Conservation (phyloP, 1,140 invertebrate species). For the Aphelenchoides besseyi region DNA sequence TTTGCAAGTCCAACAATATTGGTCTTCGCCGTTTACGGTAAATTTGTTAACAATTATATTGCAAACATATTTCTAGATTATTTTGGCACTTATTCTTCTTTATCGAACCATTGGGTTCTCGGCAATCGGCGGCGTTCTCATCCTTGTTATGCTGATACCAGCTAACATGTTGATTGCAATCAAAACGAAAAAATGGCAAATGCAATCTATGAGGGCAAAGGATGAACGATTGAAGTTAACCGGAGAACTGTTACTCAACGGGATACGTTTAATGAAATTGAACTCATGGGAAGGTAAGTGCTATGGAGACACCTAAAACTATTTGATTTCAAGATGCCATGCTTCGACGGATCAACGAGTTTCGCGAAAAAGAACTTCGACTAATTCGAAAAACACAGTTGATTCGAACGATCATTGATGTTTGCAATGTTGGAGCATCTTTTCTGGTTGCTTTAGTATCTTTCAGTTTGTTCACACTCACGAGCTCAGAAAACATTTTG, state of each 20-base stretch:
- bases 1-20: slow-evolving; percentile 43
- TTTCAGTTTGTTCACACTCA: slow-evolving; percentile 64
- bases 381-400: slow-evolving; percentile 24
- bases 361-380: slow-evolving; percentile 49
- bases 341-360: slow-evolving; percentile 42
- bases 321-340: slow-evolving; percentile 34
- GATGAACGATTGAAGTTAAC: slow-evolving; percentile 63
- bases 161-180: slow-evolving; percentile 65
- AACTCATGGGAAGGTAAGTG: slow-evolving; percentile 56
- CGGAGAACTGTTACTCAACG: slow-evolving; percentile 65
- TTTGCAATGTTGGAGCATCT: slow-evolving; percentile 49
- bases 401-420: slow-evolving; percentile 20
- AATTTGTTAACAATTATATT: slow-evolving; percentile 20
- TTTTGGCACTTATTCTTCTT: slow-evolving; percentile 60
- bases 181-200: slow-evolving; percentile 64
- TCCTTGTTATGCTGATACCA: slow-evolving; percentile 61
- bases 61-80: slow-evolving; percentile 53
- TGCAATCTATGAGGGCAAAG: slow-evolving; percentile 62
- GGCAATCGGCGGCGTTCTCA: slow-evolving; percentile 61
- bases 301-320: not conserved
- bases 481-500: slow-evolving; percentile 61
- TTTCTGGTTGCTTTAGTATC: slow-evolving; percentile 53
- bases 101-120: slow-evolving; percentile 62
- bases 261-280: slow-evolving; percentile 61
- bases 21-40: slow-evolving; percentile 56